phyloP scores from a whole-genome alignment of 2,113 vertebrate genomes.

The Xiphophorus couchianus region DNA sequence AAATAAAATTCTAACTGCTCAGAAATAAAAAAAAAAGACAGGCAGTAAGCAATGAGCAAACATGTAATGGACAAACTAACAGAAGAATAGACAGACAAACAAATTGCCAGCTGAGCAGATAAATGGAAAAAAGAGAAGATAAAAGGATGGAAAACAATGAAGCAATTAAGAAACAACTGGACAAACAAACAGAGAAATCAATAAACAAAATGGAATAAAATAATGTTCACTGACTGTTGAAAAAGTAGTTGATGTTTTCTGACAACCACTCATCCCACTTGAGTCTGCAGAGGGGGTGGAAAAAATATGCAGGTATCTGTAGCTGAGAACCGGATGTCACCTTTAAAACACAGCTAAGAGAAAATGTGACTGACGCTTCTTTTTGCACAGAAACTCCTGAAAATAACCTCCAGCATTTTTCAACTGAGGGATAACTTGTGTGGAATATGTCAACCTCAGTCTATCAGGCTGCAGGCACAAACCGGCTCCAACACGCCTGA shows the following conservation, averaged over 20 bases:
- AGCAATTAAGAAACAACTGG: not conserved
- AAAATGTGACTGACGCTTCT: not conserved
- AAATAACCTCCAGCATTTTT: constrained; percentile 5
- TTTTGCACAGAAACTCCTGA: not conserved
- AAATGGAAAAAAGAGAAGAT: not conserved
- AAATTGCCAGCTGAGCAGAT: not conserved
- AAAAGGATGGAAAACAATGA: not conserved
- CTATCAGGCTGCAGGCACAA: not conserved
- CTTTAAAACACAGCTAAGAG: not conserved
- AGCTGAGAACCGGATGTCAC: not conserved
- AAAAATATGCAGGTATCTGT: not conserved
- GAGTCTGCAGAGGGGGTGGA: not conserved
- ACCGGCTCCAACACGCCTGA: constrained; percentile 58
- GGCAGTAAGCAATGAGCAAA: not conserved
- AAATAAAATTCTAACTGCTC: too few species aligned
- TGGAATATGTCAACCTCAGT: not conserved
- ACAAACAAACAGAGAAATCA: not conserved
- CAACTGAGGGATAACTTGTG: not conserved
- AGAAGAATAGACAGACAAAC: not conserved
- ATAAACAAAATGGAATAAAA: too few species aligned
- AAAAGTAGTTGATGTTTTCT: not conserved
- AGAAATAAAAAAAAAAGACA: not conserved
- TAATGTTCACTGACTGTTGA: not conserved
- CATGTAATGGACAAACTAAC: not conserved
- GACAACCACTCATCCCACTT: not conserved